Percentiles rank a stretch among this genome's conserved stretches.
These are phyloP conservation scores for Cricetomys ansorgei DNA, from an alignment of 2,113 vertebrate species.

Conservation along the genomic window DNA sequence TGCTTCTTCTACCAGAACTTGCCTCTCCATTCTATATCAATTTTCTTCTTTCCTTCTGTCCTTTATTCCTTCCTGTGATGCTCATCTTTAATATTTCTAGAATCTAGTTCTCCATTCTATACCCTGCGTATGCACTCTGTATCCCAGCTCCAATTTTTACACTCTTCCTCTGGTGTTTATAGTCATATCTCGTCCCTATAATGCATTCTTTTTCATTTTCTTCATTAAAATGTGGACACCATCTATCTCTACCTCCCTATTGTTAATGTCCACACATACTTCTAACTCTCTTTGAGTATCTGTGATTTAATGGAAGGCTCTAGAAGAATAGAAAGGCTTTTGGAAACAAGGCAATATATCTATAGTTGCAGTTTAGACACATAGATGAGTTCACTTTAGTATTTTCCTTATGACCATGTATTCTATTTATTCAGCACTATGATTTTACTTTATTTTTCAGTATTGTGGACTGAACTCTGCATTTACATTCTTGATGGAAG, in stretches of 20 bases:
- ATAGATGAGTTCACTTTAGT: conserved; percentile 22
- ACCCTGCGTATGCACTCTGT: no score
- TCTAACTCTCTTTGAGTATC: not conserved
- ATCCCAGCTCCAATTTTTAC: no score
- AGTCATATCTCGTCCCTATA: not conserved
- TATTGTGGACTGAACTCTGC: not conserved
- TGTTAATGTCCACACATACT: not conserved
- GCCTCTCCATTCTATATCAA: not conserved
- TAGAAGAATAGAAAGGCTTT: not conserved
- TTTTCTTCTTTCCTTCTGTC: not conserved
- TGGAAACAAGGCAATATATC: conserved; percentile 31
- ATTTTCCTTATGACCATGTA: not conserved
- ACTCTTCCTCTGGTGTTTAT: no score
- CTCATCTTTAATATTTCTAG: not conserved
- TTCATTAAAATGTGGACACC: not conserved
- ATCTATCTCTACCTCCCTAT: not conserved
- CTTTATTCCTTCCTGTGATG: not conserved
- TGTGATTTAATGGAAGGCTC: conserved; percentile 23
- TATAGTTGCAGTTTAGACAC: not conserved
- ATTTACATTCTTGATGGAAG: conserved; percentile 9
- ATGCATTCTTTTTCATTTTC: not conserved
- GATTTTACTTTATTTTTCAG: not conserved
- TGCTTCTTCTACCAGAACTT: not conserved
- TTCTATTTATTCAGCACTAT: not conserved
- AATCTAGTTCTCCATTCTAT: no score